Evolutionary conservation across 2,888 invertebrate species (phyloP).

Genomic region (Dryococelus australis): DNA sequence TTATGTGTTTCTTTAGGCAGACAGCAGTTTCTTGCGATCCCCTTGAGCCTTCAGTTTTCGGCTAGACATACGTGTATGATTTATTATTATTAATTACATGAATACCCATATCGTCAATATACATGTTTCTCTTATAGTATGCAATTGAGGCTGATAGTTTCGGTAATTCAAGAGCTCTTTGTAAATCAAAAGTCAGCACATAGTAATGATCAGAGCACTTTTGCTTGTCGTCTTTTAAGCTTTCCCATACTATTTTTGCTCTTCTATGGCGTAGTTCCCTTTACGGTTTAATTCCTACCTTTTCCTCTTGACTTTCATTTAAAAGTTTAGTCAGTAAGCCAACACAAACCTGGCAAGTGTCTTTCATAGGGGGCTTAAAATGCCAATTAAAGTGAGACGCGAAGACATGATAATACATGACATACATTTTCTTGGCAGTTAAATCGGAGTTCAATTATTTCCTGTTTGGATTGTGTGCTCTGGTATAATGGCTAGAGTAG

Average conservation of each 20-base stretch:
- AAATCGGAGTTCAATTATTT: not conserved
- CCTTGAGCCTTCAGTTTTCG: no score
- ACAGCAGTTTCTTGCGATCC: no score
- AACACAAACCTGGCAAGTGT: not conserved
- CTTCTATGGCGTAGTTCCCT: not conserved
- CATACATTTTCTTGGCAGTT: conserved; percentile 11
- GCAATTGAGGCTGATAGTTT: not conserved
- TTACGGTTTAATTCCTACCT: not conserved
- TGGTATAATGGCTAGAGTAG: not conserved
- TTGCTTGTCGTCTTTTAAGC: conserved; percentile 1
- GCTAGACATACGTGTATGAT: no score
- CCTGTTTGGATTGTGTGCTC: not conserved
- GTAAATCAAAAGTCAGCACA: conserved; percentile 22
- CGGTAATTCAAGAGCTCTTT: conserved; percentile 18
- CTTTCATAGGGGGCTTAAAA: not conserved
- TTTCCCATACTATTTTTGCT: not conserved
- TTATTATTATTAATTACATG: no score
- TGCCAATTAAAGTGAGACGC: not conserved
- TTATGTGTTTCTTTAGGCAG: no score
- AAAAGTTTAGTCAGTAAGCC: not conserved
- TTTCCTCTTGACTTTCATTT: no score
- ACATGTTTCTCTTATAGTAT: conserved; percentile 44
- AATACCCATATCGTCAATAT: no score
- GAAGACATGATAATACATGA: not conserved
- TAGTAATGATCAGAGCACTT: not conserved